Base-by-base conservation (phyloP, 1,140 invertebrate genomes). In the Ceratina calcarata region DNA sequence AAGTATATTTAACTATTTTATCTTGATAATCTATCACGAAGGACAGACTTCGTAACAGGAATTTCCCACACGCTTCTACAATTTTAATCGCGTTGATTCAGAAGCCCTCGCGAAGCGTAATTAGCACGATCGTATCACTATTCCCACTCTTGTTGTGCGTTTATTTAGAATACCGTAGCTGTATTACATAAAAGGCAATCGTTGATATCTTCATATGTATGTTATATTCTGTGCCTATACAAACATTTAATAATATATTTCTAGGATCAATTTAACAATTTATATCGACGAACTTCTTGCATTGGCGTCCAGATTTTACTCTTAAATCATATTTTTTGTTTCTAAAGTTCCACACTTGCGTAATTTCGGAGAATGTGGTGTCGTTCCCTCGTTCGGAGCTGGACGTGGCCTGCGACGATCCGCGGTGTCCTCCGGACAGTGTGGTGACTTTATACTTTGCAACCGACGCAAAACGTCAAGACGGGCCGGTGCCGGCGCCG, bases 321-420 rank as follows among this genome's bases (percentile, higher is more conserved):
- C 32, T 37, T 6, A 45, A 45, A 45, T 45, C 37, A 45, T 45
- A 49, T 22, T 65, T 32, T 18, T 75, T 69, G 60, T 70, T 76
- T 95, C 66, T 95, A 88, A 96, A 99, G 95, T 98, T 98, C 93
- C 98, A 98, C 93, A 98, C 98, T 0, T 98, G 97, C 92, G 97
- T 97, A 27, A 96, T 98, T 66, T 95, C 96, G 61, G 96, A 97
- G 90, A 95, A 97, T 91, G 96, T 95, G 61, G 94, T 98, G 20
- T 95, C 95, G 84, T 98, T 98, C 93, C 95, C 96, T 71, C 96
- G 97, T 89, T 95, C 96, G 86, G 97, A 98, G 88, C 94, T 99
- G 57, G 98, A 99, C 92, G 94, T 95, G 87, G 97, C 97, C 69
- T 96, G 95, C 85, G 95, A 95, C 88, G 95, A 95, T 92, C 93